Percentiles rank a stretch among this genome's conserved stretches.
phyloP scores from a whole-genome alignment of 2,797 vertebrate species.

The Halcyon chelicuti region DNA sequence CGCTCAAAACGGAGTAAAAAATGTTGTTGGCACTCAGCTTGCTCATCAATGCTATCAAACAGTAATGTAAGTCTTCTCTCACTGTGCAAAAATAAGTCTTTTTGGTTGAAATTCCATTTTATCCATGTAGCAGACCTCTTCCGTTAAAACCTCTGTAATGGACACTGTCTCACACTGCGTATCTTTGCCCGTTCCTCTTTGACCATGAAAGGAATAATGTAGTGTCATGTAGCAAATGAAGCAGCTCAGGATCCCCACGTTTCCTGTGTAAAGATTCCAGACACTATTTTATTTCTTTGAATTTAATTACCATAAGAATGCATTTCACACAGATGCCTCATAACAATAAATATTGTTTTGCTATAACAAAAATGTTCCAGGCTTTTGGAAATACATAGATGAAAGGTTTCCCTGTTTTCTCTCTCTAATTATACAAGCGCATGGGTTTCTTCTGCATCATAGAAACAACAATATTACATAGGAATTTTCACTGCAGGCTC shows the following conservation, averaged over 20 bases:
- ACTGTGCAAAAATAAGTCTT: neutral
- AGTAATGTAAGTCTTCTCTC: neutral
- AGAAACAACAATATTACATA: neutral
- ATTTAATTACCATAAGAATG: neutral
- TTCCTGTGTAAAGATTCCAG: neutral
- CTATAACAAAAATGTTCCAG: neutral
- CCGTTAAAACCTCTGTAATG: neutral
- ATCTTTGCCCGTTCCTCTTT: neutral
- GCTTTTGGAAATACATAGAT: neutral
- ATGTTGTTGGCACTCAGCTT: neutral
- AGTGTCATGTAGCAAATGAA: neutral
- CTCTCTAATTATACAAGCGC: neutral
- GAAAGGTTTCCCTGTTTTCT: neutral
- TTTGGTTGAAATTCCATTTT: neutral
- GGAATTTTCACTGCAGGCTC: neutral
- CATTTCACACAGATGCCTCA: neutral
- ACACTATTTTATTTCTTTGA: neutral
- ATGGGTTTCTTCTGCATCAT: neutral
- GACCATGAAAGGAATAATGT: neutral
- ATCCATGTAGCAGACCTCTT: neutral
- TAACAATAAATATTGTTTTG: neutral
- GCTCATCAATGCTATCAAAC: neutral
- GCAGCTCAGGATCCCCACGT: neutral
- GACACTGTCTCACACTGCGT: neutral
- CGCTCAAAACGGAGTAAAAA: neutral